These are phyloP conservation scores for Caretta caretta DNA, from an alignment of 2,113 vertebrate genomes.

Conservation along the genomic window DNA sequence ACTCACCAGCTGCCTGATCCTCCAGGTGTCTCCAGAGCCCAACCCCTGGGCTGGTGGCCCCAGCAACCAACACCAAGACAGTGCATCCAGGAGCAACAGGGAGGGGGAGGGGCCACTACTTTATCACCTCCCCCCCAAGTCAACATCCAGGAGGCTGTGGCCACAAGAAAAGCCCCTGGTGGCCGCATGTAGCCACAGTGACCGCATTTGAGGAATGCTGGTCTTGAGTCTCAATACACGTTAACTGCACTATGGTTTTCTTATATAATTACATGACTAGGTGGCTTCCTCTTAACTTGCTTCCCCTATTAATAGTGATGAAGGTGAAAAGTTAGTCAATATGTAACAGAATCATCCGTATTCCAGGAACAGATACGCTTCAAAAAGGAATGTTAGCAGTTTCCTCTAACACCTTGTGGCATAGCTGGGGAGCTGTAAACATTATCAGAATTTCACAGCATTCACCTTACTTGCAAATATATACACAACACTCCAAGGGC, in stretches of 20 bases:
- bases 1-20: too few relatives aligned
- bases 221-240: not conserved
- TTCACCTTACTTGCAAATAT: not conserved
- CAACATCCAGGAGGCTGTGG: too few relatives aligned
- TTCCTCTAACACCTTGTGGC: accelerated
- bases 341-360: not conserved
- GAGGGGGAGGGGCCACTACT: too few relatives aligned
- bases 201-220: too few relatives aligned
- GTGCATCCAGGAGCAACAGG: too few relatives aligned
- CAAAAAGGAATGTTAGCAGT: not conserved
- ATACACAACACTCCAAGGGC: not conserved
- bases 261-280: not conserved
- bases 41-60: too few relatives aligned
- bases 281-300: not conserved
- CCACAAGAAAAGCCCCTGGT: too few relatives aligned
- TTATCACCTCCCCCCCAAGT: too few relatives aligned
- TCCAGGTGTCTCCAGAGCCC: too few relatives aligned
- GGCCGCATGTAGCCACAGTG: too few relatives aligned
- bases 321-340: not conserved
- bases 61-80: too few relatives aligned
- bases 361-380: not conserved
- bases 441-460: accelerated
- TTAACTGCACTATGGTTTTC: not conserved
- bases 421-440: not conserved
- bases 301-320: not conserved